A percentile compares a stretch with the other conserved stretches of the same genome.
These are phyloP conservation scores for Actias luna DNA, from an alignment of 2,888 invertebrate species.

Conservation along the genomic window DNA sequence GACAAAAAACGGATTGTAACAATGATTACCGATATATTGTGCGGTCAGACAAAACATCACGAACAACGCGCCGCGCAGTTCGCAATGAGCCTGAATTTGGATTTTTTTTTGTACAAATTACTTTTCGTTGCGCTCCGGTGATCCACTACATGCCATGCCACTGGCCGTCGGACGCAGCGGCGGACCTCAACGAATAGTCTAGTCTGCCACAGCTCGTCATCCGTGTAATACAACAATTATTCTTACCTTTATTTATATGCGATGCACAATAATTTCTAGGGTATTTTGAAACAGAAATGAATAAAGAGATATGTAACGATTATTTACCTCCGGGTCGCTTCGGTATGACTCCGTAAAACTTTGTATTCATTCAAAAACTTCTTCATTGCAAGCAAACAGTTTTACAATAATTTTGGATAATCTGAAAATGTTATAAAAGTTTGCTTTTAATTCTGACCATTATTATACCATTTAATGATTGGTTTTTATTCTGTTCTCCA, in stretches of 20 bases:
- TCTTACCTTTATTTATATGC: slow-evolving; percentile 24
- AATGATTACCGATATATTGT: slow-evolving; percentile 78
- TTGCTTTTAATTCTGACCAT: not conserved
- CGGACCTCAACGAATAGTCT: slow-evolving; percentile 49
- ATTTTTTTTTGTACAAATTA: slow-evolving; percentile 78
- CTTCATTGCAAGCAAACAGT: slow-evolving; percentile 48
- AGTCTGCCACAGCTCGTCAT: slow-evolving; percentile 48
- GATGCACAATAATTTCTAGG: slow-evolving; percentile 24
- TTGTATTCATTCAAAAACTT: slow-evolving; percentile 73
- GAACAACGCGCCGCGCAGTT: slow-evolving; percentile 65
- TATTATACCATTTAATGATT: not conserved
- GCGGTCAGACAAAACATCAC: slow-evolving; percentile 80
- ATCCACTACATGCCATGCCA: slow-evolving; percentile 58
- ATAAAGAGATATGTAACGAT: slow-evolving; percentile 30
- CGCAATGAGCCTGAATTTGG: slow-evolving; percentile 78
- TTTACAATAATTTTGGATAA: not conserved
- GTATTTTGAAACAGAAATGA: slow-evolving; percentile 36
- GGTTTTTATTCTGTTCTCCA: not conserved
- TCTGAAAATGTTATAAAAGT: not conserved
- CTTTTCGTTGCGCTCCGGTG: slow-evolving; percentile 79
- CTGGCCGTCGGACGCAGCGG: slow-evolving; percentile 29
- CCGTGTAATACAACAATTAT: slow-evolving; percentile 32
- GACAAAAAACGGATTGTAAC: slow-evolving; percentile 74
- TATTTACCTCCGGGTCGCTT: slow-evolving; percentile 53
- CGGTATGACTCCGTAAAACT: slow-evolving; percentile 52